A percentile compares a stretch with the other conserved stretches of the same genome.
phyloP scores from a whole-genome alignment of 2,113 vertebrate species.

The Heterotis niloticus region DNA sequence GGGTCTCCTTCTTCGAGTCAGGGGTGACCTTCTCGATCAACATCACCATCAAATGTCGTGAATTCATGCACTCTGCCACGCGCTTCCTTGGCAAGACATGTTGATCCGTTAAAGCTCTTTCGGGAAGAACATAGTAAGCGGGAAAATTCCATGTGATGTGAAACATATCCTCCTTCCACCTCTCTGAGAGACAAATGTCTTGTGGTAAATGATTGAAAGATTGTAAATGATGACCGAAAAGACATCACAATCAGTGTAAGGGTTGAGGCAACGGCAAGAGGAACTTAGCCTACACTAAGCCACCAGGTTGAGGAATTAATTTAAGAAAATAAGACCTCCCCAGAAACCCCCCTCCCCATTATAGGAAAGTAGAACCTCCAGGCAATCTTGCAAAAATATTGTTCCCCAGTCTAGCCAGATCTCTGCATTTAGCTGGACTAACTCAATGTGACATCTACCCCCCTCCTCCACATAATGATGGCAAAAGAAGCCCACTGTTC shows the following conservation, averaged over 20 bases:
- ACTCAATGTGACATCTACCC: conserved; percentile 46
- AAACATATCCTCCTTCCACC: conserved; percentile 32
- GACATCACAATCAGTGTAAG: background rate
- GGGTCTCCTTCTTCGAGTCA: conserved; percentile 30
- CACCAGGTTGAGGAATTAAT: no score
- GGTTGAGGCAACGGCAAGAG: conserved; percentile 19
- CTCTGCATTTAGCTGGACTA: conserved; percentile 45
- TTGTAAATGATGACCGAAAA: background rate
- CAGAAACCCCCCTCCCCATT: background rate
- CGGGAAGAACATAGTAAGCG: conserved; percentile 39
- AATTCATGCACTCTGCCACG: conserved; percentile 30
- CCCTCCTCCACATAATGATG: conserved; percentile 8
- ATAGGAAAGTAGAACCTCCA: conserved; percentile 31
- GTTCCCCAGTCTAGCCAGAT: conserved; percentile 48
- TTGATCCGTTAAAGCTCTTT: conserved; percentile 25
- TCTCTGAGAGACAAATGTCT: conserved; percentile 43
- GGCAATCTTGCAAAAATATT: conserved; percentile 52
- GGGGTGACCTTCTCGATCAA: conserved; percentile 27
- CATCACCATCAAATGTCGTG: conserved; percentile 32
- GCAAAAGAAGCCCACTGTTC: conserved; percentile 26
- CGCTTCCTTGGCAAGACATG: conserved; percentile 32
- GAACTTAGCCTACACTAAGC: conserved; percentile 8
- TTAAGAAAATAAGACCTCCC: conserved; percentile 25
- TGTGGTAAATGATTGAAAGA: conserved; percentile 37
- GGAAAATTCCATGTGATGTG: conserved; percentile 36